phyloP scores from a whole-genome alignment of 1,140 invertebrate genomes.

The Myzus persicae region DNA sequence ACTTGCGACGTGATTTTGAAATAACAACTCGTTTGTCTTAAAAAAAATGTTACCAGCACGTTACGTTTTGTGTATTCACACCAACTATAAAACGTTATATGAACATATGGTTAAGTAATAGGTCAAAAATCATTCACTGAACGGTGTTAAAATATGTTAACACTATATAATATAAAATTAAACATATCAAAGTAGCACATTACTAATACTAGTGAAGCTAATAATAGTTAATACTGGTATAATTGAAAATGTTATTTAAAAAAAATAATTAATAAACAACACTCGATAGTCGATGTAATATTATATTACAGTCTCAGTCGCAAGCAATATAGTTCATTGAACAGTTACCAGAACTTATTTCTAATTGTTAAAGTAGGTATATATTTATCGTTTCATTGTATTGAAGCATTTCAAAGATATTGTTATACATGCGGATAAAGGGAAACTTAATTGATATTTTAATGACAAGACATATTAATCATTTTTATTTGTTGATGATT shows the following conservation, averaged over 20 bases:
- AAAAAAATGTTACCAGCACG: not conserved
- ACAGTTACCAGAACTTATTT: constrained; percentile 12
- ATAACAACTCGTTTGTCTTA: not conserved
- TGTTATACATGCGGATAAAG: not conserved
- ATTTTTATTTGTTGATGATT: not conserved
- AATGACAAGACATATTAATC: not conserved
- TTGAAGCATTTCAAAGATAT: not conserved
- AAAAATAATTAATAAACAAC: constrained; percentile 19
- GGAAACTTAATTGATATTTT: constrained; percentile 34
- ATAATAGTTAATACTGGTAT: not conserved
- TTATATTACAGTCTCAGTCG: not conserved
- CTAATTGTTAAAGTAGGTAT: constrained; percentile 24
- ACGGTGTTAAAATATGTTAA: not conserved
- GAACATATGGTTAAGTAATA: not conserved
- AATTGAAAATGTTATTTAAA: not conserved
- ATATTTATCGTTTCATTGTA: not conserved
- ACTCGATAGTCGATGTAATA: not conserved
- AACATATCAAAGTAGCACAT: not conserved
- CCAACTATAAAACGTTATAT: too few species aligned
- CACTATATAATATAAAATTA: not conserved
- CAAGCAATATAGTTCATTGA: not conserved
- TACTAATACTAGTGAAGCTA: not conserved
- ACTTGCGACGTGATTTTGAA: not conserved
- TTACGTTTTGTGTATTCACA: not conserved
- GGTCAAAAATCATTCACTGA: not conserved